A percentile compares a stretch with the other conserved stretches of the same genome.
phyloP scores from a whole-genome alignment of 1,140 invertebrate species.

The Ctenoplectra terminalis region DNA sequence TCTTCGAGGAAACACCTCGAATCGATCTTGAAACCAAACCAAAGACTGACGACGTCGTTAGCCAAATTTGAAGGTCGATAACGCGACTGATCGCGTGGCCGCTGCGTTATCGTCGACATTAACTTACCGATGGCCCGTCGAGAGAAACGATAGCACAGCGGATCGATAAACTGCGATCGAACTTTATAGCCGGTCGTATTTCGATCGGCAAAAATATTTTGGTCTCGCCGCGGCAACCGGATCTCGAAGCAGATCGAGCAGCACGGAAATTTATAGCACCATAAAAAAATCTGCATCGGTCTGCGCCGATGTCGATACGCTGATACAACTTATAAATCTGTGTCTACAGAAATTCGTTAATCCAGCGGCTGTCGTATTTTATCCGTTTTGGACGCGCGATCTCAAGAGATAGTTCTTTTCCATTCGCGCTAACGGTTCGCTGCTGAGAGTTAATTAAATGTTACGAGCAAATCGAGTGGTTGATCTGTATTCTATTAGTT shows the following conservation, averaged over 20 bases:
- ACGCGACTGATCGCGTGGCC: background rate
- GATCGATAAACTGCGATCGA: conserved; percentile 45
- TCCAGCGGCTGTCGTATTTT: background rate
- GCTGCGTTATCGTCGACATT: conserved; percentile 35
- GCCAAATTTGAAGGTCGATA: conserved; percentile 19
- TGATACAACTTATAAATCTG: conserved; percentile 43
- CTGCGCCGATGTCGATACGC: conserved; percentile 17
- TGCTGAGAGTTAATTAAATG: conserved; percentile 23
- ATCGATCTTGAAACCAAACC: background rate
- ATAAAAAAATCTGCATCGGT: conserved; percentile 49
- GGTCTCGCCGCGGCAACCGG: conserved; percentile 19
- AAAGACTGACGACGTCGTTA: conserved; percentile 21
- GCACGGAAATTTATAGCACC: conserved; percentile 36
- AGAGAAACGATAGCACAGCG: background rate
- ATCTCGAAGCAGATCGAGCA: background rate
- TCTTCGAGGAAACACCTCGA: too few species aligned
- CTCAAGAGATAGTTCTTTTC: background rate
- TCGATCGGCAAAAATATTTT: conserved; percentile 58
- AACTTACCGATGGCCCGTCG: background rate
- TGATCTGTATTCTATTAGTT: background rate
- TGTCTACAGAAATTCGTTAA: conserved; percentile 45
- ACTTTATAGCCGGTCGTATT: conserved; percentile 60
- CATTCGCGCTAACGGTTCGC: background rate
- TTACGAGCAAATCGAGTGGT: background rate
- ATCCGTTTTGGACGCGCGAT: background rate